Evolutionary conservation across 2,113 vertebrate genomes (phyloP).

Genomic region (Hippocampus comes): DNA sequence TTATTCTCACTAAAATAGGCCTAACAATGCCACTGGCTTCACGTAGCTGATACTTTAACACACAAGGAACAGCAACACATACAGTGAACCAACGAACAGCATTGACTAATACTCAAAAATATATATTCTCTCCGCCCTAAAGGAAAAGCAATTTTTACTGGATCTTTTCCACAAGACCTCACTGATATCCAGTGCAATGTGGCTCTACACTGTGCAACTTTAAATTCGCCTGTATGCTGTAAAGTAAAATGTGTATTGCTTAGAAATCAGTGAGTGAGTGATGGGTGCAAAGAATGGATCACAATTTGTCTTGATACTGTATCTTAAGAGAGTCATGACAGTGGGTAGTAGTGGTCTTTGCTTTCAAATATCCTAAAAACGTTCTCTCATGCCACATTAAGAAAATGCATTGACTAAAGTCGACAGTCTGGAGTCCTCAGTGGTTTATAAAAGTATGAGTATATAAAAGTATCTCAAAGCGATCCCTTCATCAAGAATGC

Average conservation of each 20-base stretch:
- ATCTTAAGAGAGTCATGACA: neutral
- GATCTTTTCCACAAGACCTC: neutral
- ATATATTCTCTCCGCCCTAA: neutral
- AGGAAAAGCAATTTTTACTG: neutral
- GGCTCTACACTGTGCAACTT: neutral
- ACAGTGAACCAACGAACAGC: neutral
- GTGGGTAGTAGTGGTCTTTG: neutral
- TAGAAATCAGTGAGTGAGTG: too few species aligned
- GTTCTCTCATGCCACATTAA: neutral
- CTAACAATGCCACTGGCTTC: too few species aligned
- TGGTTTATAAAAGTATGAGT: slow-evolving; percentile 1
- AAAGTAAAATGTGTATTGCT: too few species aligned
- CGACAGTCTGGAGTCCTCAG: neutral
- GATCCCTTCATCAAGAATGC: neutral
- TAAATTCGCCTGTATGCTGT: neutral
- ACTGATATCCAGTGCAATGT: neutral
- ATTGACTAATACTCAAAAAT: neutral
- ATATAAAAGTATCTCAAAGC: neutral
- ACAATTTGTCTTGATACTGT: too few species aligned
- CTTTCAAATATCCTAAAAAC: neutral
- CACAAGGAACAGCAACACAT: neutral
- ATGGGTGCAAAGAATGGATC: too few species aligned
- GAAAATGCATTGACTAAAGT: neutral
- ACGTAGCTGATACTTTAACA: neutral
- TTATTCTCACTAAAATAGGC: too few species aligned